Percentiles rank a stretch among this genome's conserved stretches.
Evolutionary conservation across 2,888 invertebrate species (phyloP).

Genomic region (Chloroclystis v-ata): DNA sequence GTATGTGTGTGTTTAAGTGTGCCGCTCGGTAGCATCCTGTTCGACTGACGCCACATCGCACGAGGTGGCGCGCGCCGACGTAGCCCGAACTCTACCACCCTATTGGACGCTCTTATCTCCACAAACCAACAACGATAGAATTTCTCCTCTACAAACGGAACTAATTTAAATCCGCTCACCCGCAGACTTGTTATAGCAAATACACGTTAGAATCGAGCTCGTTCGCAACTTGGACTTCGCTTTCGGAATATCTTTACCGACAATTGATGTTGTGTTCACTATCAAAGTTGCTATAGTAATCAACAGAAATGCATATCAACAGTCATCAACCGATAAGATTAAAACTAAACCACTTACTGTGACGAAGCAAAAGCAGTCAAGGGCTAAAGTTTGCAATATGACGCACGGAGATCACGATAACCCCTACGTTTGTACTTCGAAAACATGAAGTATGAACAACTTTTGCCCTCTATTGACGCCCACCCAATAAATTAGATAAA

Average conservation of each 20-base stretch:
- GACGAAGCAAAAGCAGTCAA: conserved; percentile 14
- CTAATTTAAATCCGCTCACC: conserved; percentile 48
- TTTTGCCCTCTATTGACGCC: conserved; percentile 36
- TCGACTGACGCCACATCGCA: conserved; percentile 68
- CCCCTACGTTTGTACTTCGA: conserved; percentile 31
- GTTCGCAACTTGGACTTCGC: neutral
- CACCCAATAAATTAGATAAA: conserved; percentile 33
- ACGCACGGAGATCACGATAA: conserved; percentile 35
- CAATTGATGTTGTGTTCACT: neutral
- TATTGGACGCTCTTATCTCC: conserved; percentile 70
- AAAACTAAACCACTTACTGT: no score
- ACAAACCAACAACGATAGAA: conserved; percentile 61
- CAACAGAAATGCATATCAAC: neutral
- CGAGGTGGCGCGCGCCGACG: conserved; percentile 62
- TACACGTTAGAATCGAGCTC: neutral
- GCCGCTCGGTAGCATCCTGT: conserved; percentile 70
- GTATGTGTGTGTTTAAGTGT: conserved; percentile 41
- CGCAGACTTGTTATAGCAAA: conserved; percentile 31
- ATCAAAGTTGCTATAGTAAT: neutral
- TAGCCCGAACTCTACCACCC: conserved; percentile 52
- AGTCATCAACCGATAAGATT: conserved; percentile 1
- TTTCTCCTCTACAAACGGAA: conserved; percentile 70
- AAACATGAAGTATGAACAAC: conserved; percentile 29
- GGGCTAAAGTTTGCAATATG: conserved; percentile 20
- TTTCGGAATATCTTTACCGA: no score